phyloP scores from a whole-genome alignment of 2,888 invertebrate species.

The Acrocyrtus sp. region DNA sequence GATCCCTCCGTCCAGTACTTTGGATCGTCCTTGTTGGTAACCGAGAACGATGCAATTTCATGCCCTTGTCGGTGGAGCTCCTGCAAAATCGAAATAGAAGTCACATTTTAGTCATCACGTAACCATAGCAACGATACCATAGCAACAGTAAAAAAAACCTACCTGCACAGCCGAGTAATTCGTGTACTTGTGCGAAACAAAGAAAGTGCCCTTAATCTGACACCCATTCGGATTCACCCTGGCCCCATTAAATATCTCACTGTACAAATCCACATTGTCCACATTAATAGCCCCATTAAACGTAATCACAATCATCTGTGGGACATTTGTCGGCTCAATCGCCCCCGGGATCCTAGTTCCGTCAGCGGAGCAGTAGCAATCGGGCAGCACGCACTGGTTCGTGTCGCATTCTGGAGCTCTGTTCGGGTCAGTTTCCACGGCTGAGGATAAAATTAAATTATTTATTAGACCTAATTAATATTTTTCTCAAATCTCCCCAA shows the following conservation, averaged over 20 bases:
- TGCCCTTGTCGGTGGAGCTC: slow-evolving; percentile 77
- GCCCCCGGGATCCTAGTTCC: slow-evolving; percentile 89
- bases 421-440: slow-evolving; percentile 77
- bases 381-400: slow-evolving; percentile 85
- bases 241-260: slow-evolving; percentile 88
- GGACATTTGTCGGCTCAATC: slow-evolving; percentile 70
- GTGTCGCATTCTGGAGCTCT: slow-evolving; percentile 91
- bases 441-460: slow-evolving; percentile 18
- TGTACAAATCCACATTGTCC: slow-evolving; percentile 93
- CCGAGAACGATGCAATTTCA: slow-evolving; percentile 90
- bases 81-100: slow-evolving; percentile 28
- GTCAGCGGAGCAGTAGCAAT: slow-evolving; percentile 95
- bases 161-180: slow-evolving; percentile 73
- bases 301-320: slow-evolving; percentile 94
- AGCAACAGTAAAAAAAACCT: slow-evolving; percentile 2
- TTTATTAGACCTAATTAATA: neutral
- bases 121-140: neutral
- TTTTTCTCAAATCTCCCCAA: neutral
- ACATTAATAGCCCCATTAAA: slow-evolving; percentile 96
- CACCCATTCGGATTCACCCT: slow-evolving; percentile 94
- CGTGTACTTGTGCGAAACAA: slow-evolving; percentile 92
- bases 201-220: slow-evolving; percentile 77
- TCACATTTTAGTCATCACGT: neutral
- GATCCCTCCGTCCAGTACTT: slow-evolving; percentile 80
- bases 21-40: slow-evolving; percentile 92